Conservation (phyloP, 2,113 vertebrate species). For the Empidonax traillii region DNA sequence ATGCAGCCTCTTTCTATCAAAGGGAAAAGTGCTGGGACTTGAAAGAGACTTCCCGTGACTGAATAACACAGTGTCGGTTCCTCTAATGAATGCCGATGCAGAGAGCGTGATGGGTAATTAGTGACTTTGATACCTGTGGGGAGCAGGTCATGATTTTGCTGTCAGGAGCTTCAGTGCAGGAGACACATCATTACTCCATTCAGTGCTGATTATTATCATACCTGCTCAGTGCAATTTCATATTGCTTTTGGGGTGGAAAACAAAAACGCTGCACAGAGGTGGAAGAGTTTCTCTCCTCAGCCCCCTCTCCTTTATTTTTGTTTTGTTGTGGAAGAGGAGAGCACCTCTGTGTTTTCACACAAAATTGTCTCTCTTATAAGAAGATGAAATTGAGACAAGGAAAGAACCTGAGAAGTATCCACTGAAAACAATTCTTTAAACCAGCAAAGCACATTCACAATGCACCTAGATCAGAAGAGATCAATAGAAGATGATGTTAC, state of each 20-base stretch:
- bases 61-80: slow-evolving; percentile 5
- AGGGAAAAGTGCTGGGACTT: slow-evolving; percentile 18
- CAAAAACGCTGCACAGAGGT: not conserved
- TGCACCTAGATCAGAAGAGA: not conserved
- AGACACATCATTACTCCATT: slow-evolving; percentile 56
- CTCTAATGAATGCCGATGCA: slow-evolving; percentile 43
- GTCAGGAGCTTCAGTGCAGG: slow-evolving; percentile 38
- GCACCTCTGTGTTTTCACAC: not conserved
- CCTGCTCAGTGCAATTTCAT: not conserved
- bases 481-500: slow-evolving; percentile 43
- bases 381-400: slow-evolving; percentile 7
- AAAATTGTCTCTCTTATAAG: not conserved
- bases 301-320: not conserved
- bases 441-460: not conserved
- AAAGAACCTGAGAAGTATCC: slow-evolving; percentile 27
- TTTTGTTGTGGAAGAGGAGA: not conserved
- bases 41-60: slow-evolving; percentile 9
- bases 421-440: slow-evolving; percentile 38
- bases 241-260: not conserved
- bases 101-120: slow-evolving; percentile 57
- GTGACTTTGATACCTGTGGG: slow-evolving; percentile 67
- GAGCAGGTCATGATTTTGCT: slow-evolving; percentile 69
- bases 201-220: slow-evolving; percentile 42
- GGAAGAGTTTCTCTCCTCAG: not conserved
- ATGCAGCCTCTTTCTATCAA: not conserved